A percentile compares a stretch with the other conserved stretches of the same genome.
Conservation (phyloP, 2,888 invertebrate genomes). For the Patella depressa region DNA sequence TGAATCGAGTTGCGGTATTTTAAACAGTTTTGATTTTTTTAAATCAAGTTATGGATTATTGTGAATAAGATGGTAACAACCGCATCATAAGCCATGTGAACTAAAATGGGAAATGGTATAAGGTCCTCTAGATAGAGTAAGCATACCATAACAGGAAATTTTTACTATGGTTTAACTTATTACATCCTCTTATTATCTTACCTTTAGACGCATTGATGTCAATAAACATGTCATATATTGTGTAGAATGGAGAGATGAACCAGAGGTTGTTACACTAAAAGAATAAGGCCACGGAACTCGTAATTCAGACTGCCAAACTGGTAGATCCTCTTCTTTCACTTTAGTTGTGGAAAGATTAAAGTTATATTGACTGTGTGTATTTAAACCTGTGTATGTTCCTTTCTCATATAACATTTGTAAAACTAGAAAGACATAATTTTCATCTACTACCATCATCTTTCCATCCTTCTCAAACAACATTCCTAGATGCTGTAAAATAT, state of each 20-base stretch:
- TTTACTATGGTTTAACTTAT: too few species aligned
- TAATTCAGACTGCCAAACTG: slow-evolving; percentile 32
- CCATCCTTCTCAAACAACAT: slow-evolving; percentile 25
- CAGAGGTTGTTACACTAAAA: slow-evolving; percentile 32
- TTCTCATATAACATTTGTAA: slow-evolving; percentile 31
- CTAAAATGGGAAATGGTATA: too few species aligned
- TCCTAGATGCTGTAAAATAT: slow-evolving; percentile 33
- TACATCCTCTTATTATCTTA: slow-evolving; percentile 14
- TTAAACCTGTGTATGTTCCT: slow-evolving; percentile 1
- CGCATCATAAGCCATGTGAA: too few species aligned
- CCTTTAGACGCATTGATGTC: slow-evolving; percentile 43
- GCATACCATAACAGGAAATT: too few species aligned
- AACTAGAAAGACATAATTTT: slow-evolving; percentile 26
- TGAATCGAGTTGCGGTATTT: too few species aligned
- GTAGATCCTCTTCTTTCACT: slow-evolving; percentile 15
- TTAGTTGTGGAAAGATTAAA: slow-evolving; percentile 24
- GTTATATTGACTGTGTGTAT: background rate
- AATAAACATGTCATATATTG: slow-evolving; percentile 35
- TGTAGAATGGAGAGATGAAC: slow-evolving; percentile 29
- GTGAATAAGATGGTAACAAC: too few species aligned
- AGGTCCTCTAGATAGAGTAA: too few species aligned
- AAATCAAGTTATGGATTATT: too few species aligned
- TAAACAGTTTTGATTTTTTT: too few species aligned
- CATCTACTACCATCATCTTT: slow-evolving; percentile 15
- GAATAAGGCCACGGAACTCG: slow-evolving; percentile 35